These are phyloP conservation scores for Coelopa pilipes DNA, from an alignment of 2,888 invertebrate species.

Conservation along the genomic window DNA sequence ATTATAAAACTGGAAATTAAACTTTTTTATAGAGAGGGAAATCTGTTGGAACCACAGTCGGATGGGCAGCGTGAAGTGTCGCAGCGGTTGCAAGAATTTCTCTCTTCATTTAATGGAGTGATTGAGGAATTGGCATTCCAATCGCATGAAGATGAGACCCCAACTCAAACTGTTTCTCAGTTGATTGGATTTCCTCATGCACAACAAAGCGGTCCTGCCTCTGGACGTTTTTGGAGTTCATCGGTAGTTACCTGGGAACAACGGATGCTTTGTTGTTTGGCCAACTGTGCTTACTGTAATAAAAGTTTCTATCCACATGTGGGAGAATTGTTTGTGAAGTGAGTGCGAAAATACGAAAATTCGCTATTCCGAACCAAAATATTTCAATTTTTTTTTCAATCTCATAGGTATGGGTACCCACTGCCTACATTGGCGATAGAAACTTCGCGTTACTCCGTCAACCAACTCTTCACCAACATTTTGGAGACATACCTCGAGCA, in stretches of 20 bases:
- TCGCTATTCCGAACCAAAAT: background rate
- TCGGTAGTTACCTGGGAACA: constrained; percentile 77
- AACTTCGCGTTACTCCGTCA: constrained; percentile 74
- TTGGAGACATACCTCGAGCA: constrained; percentile 87
- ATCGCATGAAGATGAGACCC: constrained; percentile 72
- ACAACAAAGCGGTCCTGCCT: constrained; percentile 54
- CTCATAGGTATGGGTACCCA: constrained; percentile 76
- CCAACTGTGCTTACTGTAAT: constrained; percentile 88
- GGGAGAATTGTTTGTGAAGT: constrained; percentile 71
- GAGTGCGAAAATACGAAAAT: constrained; percentile 19
- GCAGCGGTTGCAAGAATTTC: constrained; percentile 70
- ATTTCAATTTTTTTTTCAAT: background rate
- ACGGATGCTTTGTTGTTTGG: constrained; percentile 83
- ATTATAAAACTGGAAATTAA: background rate
- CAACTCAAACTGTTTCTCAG: constrained; percentile 71
- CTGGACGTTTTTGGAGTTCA: constrained; percentile 50
- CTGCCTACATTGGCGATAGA: constrained; percentile 78
- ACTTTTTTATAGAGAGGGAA: constrained; percentile 63
- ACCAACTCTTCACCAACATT: constrained; percentile 67
- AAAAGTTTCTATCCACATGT: constrained; percentile 79
- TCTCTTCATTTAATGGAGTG: constrained; percentile 74
- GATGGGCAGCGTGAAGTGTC: constrained; percentile 66
- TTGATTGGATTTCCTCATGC: constrained; percentile 72
- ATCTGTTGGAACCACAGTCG: constrained; percentile 67
- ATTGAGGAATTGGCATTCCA: constrained; percentile 79